Percentiles rank a stretch among this genome's conserved stretches.
These are phyloP conservation scores for Cotesia typhae DNA, from an alignment of 1,140 invertebrate genomes.

Conservation along the genomic window DNA sequence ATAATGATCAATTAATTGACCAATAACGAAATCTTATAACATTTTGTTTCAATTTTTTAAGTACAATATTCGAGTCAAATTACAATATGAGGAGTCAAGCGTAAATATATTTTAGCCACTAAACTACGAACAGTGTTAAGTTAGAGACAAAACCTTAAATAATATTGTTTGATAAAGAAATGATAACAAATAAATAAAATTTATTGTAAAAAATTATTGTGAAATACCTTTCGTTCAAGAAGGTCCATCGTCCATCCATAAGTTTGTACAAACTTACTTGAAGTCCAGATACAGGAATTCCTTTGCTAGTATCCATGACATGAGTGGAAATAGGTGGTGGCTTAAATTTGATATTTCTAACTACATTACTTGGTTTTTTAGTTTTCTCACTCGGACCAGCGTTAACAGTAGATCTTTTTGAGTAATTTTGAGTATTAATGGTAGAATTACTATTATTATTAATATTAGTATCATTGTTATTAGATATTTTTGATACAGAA, in stretches of 20 bases:
- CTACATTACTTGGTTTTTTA: neutral
- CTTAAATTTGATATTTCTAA: slow-evolving; percentile 40
- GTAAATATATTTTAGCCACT: too few species aligned
- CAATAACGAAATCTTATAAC: neutral
- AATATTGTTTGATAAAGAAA: too few species aligned
- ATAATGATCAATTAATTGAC: too few species aligned
- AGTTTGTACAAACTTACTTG: slow-evolving; percentile 74
- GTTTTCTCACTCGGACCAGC: neutral
- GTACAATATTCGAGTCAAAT: too few species aligned
- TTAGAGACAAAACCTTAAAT: too few species aligned
- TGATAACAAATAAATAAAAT: too few species aligned
- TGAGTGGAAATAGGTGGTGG: slow-evolving; percentile 69
- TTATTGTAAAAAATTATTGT: too few species aligned
- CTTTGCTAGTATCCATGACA: slow-evolving; percentile 74
- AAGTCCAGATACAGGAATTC: slow-evolving; percentile 70
- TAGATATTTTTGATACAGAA: slow-evolving; percentile 21
- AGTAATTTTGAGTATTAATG: neutral
- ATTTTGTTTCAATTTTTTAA: neutral
- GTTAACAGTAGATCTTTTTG: neutral
- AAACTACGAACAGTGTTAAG: too few species aligned
- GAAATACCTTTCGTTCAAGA: slow-evolving; percentile 68
- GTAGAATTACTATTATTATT: neutral
- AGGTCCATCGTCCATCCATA: slow-evolving; percentile 71
- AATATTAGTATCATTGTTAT: neutral
- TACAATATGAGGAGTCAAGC: too few species aligned